Evolutionary conservation across 2,888 invertebrate species (phyloP).

Genomic region (Phalera bucephala): DNA sequence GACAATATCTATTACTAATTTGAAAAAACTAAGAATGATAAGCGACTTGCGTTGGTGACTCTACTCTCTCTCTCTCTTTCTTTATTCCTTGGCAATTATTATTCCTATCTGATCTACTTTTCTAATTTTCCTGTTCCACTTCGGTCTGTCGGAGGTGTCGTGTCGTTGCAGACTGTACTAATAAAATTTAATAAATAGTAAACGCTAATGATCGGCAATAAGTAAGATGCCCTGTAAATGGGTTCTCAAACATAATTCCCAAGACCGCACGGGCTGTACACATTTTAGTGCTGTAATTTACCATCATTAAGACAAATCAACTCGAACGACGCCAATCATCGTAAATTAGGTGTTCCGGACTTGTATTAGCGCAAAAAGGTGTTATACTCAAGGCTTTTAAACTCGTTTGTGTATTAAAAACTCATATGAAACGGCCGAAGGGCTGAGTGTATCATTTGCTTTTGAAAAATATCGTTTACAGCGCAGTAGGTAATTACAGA

Average conservation of each 20-base stretch:
- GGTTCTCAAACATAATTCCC: constrained; percentile 39
- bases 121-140: too few relatives aligned
- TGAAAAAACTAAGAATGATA: too few relatives aligned
- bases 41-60: too few relatives aligned
- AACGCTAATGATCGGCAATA: constrained; percentile 49
- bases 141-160: too few relatives aligned
- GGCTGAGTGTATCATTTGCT: constrained; percentile 52
- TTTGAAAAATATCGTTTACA: constrained; percentile 51
- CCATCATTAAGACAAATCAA: constrained; percentile 74
- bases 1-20: too few relatives aligned
- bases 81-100: too few relatives aligned
- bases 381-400: constrained; percentile 55
- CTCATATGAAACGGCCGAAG: constrained; percentile 40
- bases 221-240: constrained; percentile 50
- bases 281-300: constrained; percentile 66
- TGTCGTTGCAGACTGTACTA: too few relatives aligned
- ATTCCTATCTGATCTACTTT: too few relatives aligned
- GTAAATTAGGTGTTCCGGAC: constrained; percentile 69
- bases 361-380: constrained; percentile 69
- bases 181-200: constrained; percentile 42
- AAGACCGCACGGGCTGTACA: constrained; percentile 53
- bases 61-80: too few relatives aligned
- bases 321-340: constrained; percentile 64
- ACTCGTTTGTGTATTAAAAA: constrained; percentile 54
- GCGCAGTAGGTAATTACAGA: constrained; percentile 36